Percentiles rank a stretch among this genome's conserved stretches.
These are phyloP conservation scores for Oreotrochilus melanogaster DNA, from an alignment of 2,113 vertebrate species.

Conservation along the genomic window DNA sequence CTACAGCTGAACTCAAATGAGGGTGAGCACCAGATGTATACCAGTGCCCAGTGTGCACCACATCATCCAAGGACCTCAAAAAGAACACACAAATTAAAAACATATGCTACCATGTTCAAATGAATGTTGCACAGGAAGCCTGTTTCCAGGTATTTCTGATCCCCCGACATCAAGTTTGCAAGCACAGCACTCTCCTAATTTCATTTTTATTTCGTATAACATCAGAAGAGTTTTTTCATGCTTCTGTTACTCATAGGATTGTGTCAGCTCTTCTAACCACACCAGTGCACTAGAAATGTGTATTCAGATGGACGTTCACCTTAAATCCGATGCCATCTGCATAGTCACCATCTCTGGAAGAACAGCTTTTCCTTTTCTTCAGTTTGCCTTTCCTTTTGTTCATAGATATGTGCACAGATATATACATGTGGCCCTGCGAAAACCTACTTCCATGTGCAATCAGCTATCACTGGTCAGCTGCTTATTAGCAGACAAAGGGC, in stretches of 20 bases:
- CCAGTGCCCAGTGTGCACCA: not conserved
- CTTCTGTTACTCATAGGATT: not conserved
- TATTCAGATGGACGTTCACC: not conserved
- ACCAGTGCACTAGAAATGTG: not conserved
- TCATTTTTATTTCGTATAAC: not conserved
- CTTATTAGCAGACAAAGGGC: not conserved
- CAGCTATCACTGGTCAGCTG: not conserved
- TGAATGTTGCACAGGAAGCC: not conserved
- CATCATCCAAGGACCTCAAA: not conserved
- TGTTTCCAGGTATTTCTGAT: not conserved
- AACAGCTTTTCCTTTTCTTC: not conserved
- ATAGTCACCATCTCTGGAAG: not conserved
- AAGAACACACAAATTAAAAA: not conserved
- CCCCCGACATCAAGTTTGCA: not conserved
- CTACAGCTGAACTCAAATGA: not conserved
- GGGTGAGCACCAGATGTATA: not conserved
- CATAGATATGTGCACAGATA: not conserved
- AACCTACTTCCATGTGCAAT: conserved; percentile 16
- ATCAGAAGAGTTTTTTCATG: not conserved
- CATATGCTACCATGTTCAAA: not conserved
- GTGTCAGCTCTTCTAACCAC: conserved; percentile 31
- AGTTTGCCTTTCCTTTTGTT: not conserved
- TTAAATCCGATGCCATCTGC: not conserved
- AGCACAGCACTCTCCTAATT: not conserved
- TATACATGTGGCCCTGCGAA: not conserved